These are phyloP conservation scores for Catostylus mosaicus DNA, from an alignment of 30 jellyfish, hydroid and myxozoan genomes.

Conservation along the genomic window DNA sequence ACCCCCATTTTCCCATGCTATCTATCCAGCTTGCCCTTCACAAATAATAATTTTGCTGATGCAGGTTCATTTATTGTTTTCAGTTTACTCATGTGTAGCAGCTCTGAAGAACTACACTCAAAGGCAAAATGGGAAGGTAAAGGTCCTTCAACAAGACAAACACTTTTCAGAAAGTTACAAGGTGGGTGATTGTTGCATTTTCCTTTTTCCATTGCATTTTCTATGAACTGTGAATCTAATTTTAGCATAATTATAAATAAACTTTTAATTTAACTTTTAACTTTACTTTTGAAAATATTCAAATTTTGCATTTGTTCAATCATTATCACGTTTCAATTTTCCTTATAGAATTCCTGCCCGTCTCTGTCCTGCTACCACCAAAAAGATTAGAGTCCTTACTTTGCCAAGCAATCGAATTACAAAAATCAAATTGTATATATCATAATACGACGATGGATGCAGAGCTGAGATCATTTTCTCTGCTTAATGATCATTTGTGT, in stretches of 20 bases:
- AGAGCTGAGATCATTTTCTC: conserved; percentile 59
- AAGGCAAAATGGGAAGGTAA: conserved; percentile 97
- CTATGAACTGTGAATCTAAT: too few species aligned
- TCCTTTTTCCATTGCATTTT: too few species aligned
- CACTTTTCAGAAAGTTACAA: conserved; percentile 82
- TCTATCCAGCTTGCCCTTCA: background rate
- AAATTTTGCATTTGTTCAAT: background rate
- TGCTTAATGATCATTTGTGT: conserved; percentile 87
- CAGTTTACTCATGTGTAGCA: conserved; percentile 96
- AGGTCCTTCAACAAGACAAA: conserved; percentile 81
- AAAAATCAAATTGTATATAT: conserved; percentile 75
- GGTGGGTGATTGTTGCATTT: too few species aligned
- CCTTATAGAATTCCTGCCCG: conserved; percentile 82
- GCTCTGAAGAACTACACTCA: conserved; percentile 86
- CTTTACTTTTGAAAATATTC: too few species aligned
- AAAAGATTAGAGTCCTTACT: conserved; percentile 78
- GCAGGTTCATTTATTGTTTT: background rate
- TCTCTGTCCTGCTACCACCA: conserved; percentile 91
- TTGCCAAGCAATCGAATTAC: conserved; percentile 89
- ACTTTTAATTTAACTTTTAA: too few species aligned
- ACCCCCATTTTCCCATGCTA: background rate
- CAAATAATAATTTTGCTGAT: background rate
- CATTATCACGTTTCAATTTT: background rate
- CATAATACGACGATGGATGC: conserved; percentile 84
- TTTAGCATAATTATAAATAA: too few species aligned